These are phyloP conservation scores for Chrysemys picta DNA, from an alignment of 2,113 vertebrate species.

Conservation along the genomic window DNA sequence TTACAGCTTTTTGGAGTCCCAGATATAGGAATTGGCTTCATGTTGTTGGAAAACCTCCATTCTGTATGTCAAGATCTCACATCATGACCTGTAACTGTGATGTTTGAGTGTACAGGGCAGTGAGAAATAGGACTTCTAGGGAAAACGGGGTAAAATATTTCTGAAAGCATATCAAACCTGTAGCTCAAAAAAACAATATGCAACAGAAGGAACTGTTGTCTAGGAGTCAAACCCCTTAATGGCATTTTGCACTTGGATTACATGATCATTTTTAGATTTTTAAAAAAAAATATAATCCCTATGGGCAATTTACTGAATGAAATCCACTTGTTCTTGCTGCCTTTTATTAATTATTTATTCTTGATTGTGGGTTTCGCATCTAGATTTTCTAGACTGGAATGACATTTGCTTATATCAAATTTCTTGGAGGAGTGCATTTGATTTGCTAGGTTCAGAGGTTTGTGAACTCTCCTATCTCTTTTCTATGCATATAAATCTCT, in stretches of 20 bases:
- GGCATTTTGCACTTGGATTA: slow-evolving; percentile 1
- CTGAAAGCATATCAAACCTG: neutral
- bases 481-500: neutral
- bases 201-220: neutral
- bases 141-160: slow-evolving; percentile 12
- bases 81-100: neutral
- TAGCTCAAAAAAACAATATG: neutral
- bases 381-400: slow-evolving; percentile 31
- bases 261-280: slow-evolving; percentile 36
- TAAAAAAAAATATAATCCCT: slow-evolving; percentile 55
- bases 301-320: slow-evolving; percentile 55
- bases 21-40: slow-evolving; percentile 18
- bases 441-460: neutral
- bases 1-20: slow-evolving; percentile 57
- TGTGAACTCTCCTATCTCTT: neutral
- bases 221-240: neutral
- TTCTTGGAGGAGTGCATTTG: neutral
- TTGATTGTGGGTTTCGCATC: neutral
- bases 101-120: neutral
- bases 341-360: slow-evolving; percentile 14
- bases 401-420: neutral
- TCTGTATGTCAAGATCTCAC: neutral
- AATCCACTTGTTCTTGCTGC: slow-evolving; percentile 31
- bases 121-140: neutral
- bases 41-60: slow-evolving; percentile 53